Evolutionary conservation across 2,113 vertebrate species (phyloP).

Genomic region (Shinisaurus crocodilurus): DNA sequence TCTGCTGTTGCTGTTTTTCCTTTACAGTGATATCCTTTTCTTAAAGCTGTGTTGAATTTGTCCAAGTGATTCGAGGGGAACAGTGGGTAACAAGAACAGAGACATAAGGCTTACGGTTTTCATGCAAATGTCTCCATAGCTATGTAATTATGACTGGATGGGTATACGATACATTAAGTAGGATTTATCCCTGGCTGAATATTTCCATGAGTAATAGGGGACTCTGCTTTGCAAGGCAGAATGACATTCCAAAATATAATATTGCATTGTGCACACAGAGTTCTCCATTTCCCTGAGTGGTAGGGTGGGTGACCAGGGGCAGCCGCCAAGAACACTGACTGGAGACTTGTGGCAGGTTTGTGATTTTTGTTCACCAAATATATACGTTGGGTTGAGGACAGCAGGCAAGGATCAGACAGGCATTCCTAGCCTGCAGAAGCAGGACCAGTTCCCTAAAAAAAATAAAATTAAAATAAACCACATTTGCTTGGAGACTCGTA

Average conservation of each 20-base stretch:
- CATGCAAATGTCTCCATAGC: slow-evolving; percentile 6
- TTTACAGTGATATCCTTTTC: background rate
- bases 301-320: background rate
- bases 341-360: background rate
- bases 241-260: background rate
- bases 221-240: slow-evolving; percentile 27
- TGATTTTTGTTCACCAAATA: background rate
- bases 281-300: background rate
- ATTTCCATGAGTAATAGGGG: slow-evolving; percentile 11
- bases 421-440: background rate
- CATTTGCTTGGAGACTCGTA: background rate
- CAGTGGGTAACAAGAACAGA: background rate
- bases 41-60: slow-evolving; percentile 5
- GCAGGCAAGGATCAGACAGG: background rate
- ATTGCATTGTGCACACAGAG: background rate
- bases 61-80: background rate
- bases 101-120: background rate
- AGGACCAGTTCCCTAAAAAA: background rate
- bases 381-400: background rate
- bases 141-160: background rate
- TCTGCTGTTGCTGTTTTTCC: background rate
- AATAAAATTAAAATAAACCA: background rate
- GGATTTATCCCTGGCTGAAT: background rate
- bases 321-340: background rate
- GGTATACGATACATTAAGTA: background rate